Conservation (phyloP, 2,797 vertebrate species). For the Loris lydekkerianus region DNA sequence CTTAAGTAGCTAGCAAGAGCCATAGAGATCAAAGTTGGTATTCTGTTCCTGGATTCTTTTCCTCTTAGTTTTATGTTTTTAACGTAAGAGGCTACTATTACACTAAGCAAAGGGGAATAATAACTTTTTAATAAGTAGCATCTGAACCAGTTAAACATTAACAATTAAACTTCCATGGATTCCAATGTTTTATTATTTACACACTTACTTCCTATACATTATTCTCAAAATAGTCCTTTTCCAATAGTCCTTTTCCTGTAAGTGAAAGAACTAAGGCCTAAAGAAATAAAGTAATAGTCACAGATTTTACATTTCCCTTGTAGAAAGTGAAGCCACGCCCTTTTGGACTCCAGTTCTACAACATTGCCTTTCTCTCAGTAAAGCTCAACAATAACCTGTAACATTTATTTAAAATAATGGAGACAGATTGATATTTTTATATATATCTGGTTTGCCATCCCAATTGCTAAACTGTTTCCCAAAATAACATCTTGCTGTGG, state of each 20-base stretch:
- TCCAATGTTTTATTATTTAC: not conserved
- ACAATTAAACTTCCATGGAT: not conserved
- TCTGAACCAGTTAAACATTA: not conserved
- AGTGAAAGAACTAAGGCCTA: not conserved
- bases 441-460: not conserved
- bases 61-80: not conserved
- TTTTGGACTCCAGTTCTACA: not conserved
- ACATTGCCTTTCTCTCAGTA: not conserved
- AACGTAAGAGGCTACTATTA: not conserved
- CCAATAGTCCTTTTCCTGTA: not conserved
- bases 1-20: not conserved
- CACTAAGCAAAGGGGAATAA: not conserved
- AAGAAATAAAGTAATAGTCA: not conserved
- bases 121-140: not conserved
- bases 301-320: not conserved
- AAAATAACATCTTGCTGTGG: not conserved
- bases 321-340: not conserved
- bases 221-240: not conserved
- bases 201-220: not conserved
- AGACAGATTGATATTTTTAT: not conserved
- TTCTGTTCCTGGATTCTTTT: not conserved
- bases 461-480: slow-evolving; percentile 18
- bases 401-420: not conserved
- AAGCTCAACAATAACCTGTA: not conserved
- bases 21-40: not conserved